Percentiles rank a stretch among this genome's conserved stretches.
phyloP scores from a whole-genome alignment of 2,888 invertebrate genomes.

The Lithophane leautieri region DNA sequence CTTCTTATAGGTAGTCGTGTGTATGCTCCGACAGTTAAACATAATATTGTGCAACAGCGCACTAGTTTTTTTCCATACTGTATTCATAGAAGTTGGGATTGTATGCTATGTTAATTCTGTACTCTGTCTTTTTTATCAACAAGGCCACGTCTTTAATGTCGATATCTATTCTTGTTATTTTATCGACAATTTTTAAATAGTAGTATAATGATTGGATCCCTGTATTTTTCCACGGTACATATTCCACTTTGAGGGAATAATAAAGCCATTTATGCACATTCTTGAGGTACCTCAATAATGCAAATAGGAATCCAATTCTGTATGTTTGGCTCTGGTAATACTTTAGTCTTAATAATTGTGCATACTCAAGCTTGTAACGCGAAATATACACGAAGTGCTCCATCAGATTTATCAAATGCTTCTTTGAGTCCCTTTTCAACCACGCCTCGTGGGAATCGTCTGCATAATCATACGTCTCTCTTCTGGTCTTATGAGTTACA shows the following conservation, averaged over 20 bases:
- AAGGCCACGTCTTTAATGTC: slow-evolving; percentile 32
- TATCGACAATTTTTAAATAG: slow-evolving; percentile 71
- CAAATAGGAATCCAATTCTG: slow-evolving; percentile 70
- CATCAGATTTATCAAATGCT: slow-evolving; percentile 54
- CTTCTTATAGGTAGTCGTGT: not conserved
- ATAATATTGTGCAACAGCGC: not conserved
- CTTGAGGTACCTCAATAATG: slow-evolving; percentile 60
- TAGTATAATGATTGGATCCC: slow-evolving; percentile 11
- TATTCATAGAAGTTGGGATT: slow-evolving; percentile 43
- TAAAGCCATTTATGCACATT: slow-evolving; percentile 39
- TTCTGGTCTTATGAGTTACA: not conserved
- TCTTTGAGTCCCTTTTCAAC: not conserved
- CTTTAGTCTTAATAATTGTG: slow-evolving; percentile 71
- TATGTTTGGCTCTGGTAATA: slow-evolving; percentile 64
- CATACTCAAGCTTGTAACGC: slow-evolving; percentile 69
- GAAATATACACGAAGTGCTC: slow-evolving; percentile 74
- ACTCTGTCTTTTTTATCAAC: slow-evolving; percentile 25
- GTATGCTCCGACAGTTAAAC: not conserved
- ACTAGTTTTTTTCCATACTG: not conserved
- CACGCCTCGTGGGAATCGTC: too few relatives aligned
- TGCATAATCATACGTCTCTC: not conserved
- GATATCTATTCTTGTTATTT: slow-evolving; percentile 66
- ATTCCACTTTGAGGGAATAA: rapidly evolving
- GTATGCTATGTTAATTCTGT: slow-evolving; percentile 3
- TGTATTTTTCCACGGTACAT: too few relatives aligned